A percentile compares a stretch with the other conserved stretches of the same genome.
Conservation (phyloP, 2,113 vertebrate genomes). For the Panthera tigris region DNA sequence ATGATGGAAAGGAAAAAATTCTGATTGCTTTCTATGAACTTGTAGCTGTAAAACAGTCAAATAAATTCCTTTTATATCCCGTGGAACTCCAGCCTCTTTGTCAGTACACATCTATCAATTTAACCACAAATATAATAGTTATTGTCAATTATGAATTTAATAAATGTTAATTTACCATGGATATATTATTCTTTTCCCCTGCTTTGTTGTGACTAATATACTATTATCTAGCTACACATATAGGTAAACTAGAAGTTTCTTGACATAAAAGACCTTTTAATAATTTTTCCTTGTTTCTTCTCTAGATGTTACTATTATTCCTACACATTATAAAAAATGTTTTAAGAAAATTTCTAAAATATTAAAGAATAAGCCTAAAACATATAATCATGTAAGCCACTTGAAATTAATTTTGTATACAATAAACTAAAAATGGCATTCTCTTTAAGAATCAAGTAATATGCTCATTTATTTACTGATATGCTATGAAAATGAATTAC, state of each 20-base stretch:
- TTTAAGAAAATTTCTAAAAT: background rate
- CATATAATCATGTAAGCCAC: background rate
- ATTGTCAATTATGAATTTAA: background rate
- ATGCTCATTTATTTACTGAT: background rate
- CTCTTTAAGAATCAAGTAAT: background rate
- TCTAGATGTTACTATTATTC: background rate
- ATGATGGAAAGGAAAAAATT: background rate
- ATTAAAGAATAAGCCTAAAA: background rate
- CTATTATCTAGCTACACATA: background rate
- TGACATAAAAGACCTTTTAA: background rate
- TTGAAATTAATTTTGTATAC: background rate
- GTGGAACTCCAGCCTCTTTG: background rate
- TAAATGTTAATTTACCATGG: background rate
- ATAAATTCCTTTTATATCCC: background rate
- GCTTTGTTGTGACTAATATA: background rate
- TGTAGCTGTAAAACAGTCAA: background rate
- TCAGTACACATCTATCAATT: background rate
- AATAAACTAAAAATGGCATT: background rate
- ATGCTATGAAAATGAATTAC: background rate
- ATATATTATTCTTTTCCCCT: background rate
- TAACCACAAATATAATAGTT: background rate
- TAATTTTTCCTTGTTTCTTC: background rate
- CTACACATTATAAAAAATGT: background rate
- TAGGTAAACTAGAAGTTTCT: background rate
- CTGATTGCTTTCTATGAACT: background rate